These are phyloP conservation scores for Epicauta chinensis DNA, from an alignment of 1,140 invertebrate species.

Conservation along the genomic window DNA sequence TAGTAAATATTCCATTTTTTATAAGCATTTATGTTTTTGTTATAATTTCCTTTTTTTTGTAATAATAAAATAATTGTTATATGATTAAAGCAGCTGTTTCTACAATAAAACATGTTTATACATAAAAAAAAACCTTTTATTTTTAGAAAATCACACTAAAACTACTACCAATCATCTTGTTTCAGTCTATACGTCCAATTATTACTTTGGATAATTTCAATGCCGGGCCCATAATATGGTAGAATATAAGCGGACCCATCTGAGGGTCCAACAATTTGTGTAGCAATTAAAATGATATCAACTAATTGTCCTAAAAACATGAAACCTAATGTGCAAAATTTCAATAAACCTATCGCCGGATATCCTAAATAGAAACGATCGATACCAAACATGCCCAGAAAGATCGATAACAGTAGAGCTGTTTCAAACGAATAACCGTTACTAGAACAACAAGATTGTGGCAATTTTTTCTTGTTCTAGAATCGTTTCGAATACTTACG, in stretches of 20 bases:
- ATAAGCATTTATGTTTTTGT: too few species aligned
- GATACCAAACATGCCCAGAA: conserved; percentile 94
- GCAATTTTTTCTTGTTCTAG: neutral
- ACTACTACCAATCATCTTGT: conserved; percentile 71
- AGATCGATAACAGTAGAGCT: conserved; percentile 86
- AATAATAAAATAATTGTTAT: too few species aligned
- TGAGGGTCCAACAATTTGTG: conserved; percentile 82
- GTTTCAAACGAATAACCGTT: conserved; percentile 93
- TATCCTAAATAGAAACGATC: conserved; percentile 97
- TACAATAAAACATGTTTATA: too few species aligned
- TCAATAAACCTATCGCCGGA: conserved; percentile 87
- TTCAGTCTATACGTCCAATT: conserved; percentile 80
- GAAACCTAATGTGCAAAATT: conserved; percentile 93
- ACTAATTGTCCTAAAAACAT: conserved; percentile 94
- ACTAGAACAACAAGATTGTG: conserved; percentile 48
- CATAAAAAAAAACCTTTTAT: too few species aligned
- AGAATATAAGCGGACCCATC: conserved; percentile 96
- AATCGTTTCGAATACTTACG: conserved; percentile 63
- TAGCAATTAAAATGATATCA: conserved; percentile 93
- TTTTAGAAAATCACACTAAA: neutral
- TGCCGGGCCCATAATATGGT: conserved; percentile 85
- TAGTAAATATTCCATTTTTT: too few species aligned
- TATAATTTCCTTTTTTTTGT: too few species aligned
- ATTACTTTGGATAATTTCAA: conserved; percentile 74
- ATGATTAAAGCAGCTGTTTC: neutral